phyloP scores from a whole-genome alignment of 2,797 vertebrate species.

The Oreonectes daqikongensis region DNA sequence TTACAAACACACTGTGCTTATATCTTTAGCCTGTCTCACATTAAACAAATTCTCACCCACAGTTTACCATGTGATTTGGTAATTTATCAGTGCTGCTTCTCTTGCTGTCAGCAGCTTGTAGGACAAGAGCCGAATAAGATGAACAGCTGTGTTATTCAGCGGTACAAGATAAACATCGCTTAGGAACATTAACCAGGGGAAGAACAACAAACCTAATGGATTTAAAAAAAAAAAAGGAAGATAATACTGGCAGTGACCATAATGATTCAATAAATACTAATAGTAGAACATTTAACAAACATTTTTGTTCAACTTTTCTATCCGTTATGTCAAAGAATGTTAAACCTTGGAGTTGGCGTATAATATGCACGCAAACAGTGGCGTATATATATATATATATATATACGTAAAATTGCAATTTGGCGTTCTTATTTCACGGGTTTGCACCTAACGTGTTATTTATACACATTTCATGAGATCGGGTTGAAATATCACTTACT shows the following conservation, averaged over 20 bases:
- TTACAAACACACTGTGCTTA: constrained; percentile 37
- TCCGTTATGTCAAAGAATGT: no score
- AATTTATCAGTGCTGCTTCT: background rate
- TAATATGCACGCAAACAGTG: no score
- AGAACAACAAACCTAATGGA: constrained; percentile 13
- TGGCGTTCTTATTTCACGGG: no score
- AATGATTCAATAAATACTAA: constrained; percentile 20
- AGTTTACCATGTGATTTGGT: background rate
- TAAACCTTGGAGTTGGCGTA: background rate
- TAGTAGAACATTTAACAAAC: constrained; percentile 7
- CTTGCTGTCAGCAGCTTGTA: constrained; percentile 14
- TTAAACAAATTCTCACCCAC: constrained; percentile 19
- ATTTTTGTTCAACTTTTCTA: background rate
- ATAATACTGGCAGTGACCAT: background rate
- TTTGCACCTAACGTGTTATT: no score
- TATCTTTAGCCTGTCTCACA: constrained; percentile 12
- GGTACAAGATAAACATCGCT: constrained; percentile 29
- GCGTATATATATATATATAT: no score
- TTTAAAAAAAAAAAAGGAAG: constrained; percentile 13
- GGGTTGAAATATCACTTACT: background rate
- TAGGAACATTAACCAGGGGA: constrained; percentile 18
- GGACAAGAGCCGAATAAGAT: constrained; percentile 1
- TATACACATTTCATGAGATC: no score
- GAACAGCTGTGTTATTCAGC: constrained; percentile 24
- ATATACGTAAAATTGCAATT: no score